These are phyloP conservation scores for Ichneumoninae sp. DNA, from an alignment of 2,888 invertebrate species.

Conservation along the genomic window DNA sequence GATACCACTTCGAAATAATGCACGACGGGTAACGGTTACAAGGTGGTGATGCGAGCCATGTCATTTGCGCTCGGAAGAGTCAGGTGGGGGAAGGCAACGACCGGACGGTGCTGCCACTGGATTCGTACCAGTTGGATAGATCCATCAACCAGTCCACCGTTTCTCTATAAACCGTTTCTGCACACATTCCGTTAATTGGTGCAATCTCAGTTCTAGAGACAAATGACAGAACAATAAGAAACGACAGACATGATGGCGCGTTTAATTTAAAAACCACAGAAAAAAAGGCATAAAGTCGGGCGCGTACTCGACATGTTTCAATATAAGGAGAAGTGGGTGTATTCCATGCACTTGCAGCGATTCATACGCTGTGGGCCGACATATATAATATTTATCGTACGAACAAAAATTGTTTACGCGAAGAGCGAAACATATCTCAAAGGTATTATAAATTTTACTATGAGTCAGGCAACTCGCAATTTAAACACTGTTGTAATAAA, in stretches of 20 bases:
- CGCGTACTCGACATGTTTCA: no score
- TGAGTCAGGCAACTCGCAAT: neutral
- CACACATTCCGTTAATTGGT: no score
- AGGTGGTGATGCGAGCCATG: neutral
- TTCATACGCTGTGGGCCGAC: neutral
- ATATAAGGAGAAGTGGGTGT: no score
- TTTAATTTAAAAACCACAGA: no score
- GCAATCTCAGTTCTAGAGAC: no score
- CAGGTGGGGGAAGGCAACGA: neutral
- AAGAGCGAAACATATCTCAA: neutral
- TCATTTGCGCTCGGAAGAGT: neutral
- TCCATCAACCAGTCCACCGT: neutral
- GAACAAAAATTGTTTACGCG: neutral
- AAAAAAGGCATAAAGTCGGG: no score
- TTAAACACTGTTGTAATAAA: neutral
- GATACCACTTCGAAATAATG: slow-evolving; percentile 59
- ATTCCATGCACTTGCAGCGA: neutral
- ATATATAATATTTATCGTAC: slow-evolving; percentile 34
- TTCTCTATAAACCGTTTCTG: no score
- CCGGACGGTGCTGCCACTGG: slow-evolving; percentile 27
- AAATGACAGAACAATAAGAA: no score
- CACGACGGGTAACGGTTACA: slow-evolving; percentile 41
- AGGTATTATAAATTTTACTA: neutral
- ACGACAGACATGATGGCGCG: no score
- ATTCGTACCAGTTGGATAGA: neutral